phyloP scores from a whole-genome alignment of 2,888 invertebrate species.

The Watsonalla cultraria region DNA sequence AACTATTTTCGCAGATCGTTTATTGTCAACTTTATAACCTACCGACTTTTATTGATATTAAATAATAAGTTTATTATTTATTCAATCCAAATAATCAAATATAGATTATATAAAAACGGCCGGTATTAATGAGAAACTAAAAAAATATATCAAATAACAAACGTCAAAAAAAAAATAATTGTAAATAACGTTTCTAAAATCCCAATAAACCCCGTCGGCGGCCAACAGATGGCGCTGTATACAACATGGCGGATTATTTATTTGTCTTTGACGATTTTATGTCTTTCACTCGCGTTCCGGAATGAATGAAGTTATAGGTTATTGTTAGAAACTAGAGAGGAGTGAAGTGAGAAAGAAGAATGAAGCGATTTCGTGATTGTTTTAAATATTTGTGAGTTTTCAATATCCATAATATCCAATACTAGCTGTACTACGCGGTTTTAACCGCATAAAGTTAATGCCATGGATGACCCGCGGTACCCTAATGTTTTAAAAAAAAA shows the following conservation, averaged over 20 bases:
- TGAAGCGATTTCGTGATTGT: too few species aligned
- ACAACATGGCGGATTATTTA: conserved; percentile 27
- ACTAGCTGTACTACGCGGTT: too few species aligned
- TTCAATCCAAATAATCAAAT: too few species aligned
- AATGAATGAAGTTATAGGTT: conserved; percentile 34
- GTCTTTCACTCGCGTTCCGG: conserved; percentile 18
- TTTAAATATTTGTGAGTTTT: too few species aligned
- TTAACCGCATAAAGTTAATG: too few species aligned
- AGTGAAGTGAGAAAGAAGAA: too few species aligned
- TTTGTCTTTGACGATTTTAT: conserved; percentile 29
- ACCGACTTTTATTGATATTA: neutral
- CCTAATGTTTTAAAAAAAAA: too few species aligned
- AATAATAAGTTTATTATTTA: neutral
- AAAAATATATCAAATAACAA: neutral
- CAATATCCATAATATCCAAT: too few species aligned
- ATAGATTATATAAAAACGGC: too few species aligned
- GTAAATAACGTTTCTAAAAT: conserved; percentile 14
- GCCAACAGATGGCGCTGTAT: conserved; percentile 38
- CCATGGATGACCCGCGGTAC: too few species aligned
- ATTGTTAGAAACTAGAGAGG: conserved; percentile 11
- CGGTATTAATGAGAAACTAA: too few species aligned
- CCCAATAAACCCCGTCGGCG: conserved; percentile 18
- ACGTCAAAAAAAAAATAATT: neutral
- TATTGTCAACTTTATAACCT: neutral
- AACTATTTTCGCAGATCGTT: neutral